phyloP scores from a whole-genome alignment of 2,888 invertebrate genomes.

The Lithodes maja region DNA sequence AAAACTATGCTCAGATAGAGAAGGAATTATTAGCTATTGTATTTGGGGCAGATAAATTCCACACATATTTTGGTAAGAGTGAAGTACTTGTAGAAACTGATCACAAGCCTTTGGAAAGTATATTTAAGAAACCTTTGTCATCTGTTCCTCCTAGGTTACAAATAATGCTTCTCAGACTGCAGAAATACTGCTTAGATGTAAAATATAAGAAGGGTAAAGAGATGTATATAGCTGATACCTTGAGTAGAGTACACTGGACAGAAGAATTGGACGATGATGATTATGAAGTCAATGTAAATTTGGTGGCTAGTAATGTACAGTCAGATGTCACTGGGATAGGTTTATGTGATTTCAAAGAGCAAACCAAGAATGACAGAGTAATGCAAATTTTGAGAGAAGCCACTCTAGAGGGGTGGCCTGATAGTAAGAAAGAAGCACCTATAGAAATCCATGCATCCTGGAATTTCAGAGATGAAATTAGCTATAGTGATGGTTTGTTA shows the following conservation, averaged over 20 bases:
- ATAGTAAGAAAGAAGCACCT: background rate
- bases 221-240: constrained; percentile 24
- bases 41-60: constrained; percentile 14
- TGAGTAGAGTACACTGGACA: constrained; percentile 26
- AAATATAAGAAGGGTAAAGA: constrained; percentile 23
- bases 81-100: constrained; percentile 1
- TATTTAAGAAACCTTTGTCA: constrained; percentile 4
- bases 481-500: constrained; percentile 9
- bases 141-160: constrained; percentile 12
- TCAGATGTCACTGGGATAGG: background rate
- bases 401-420: constrained; percentile 31
- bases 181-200: constrained; percentile 1
- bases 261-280: background rate
- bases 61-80: background rate
- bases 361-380: background rate
- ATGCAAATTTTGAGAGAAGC: background rate
- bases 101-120: background rate
- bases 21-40: constrained; percentile 19
- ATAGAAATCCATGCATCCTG: constrained; percentile 24
- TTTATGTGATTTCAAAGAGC: background rate
- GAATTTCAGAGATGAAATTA: background rate
- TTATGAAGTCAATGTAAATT: background rate
- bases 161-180: constrained; percentile 33
- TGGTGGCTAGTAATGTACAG: too few species aligned
- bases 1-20: constrained; percentile 14